Percentiles rank a stretch among this genome's conserved stretches.
Evolutionary conservation across 1,140 invertebrate species (phyloP).

Genomic region (Akabosia matsudoensis): DNA sequence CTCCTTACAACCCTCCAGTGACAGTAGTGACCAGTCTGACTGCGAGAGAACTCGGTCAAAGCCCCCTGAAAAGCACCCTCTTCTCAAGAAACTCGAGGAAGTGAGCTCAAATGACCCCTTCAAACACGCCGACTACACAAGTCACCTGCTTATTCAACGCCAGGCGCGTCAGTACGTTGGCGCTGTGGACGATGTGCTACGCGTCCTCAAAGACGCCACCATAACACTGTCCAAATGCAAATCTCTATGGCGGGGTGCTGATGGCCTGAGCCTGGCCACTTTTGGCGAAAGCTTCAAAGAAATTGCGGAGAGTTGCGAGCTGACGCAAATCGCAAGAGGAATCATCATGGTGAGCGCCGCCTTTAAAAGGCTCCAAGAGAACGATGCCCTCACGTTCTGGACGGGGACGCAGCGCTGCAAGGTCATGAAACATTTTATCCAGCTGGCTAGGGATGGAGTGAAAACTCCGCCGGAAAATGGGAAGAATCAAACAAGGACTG

Average conservation of each 20-base stretch:
- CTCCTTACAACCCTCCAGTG: neutral
- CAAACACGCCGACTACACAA: neutral
- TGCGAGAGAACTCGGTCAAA: neutral
- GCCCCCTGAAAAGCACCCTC: neutral
- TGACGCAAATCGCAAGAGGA: neutral
- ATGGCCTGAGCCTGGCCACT: neutral
- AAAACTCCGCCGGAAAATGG: constrained; percentile 7
- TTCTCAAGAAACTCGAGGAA: neutral
- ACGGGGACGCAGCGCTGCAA: neutral
- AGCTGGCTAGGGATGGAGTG: neutral
- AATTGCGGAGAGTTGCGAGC: neutral
- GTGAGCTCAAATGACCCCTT: neutral
- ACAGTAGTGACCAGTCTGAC: too few species aligned
- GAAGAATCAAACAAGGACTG: too few species aligned
- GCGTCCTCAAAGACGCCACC: neutral
- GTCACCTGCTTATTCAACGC: neutral
- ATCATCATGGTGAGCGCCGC: neutral
- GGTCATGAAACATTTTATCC: neutral
- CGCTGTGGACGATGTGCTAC: neutral
- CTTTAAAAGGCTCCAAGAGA: neutral
- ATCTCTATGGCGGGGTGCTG: neutral
- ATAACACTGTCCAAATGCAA: neutral
- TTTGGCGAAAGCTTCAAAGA: neutral
- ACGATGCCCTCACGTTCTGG: constrained; percentile 1
- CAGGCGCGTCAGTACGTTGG: neutral